Evolutionary conservation across 2,113 vertebrate genomes (phyloP).

Genomic region (Astur gentilis): DNA sequence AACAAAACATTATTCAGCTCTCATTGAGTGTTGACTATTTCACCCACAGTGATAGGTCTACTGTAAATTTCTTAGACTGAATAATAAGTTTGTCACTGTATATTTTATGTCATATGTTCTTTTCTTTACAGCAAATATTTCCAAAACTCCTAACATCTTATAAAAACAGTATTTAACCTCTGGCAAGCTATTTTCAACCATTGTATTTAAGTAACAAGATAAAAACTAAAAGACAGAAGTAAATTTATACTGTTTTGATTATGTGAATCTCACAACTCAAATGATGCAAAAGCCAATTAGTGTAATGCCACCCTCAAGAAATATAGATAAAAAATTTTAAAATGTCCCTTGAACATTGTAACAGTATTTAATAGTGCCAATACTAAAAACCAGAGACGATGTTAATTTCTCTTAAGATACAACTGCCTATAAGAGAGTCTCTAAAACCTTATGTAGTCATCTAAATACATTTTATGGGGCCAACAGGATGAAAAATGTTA

Average conservation of each 20-base stretch:
- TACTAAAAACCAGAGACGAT: not conserved
- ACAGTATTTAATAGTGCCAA: not conserved
- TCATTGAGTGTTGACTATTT: not conserved
- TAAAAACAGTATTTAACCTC: not conserved
- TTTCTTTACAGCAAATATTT: not conserved
- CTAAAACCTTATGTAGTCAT: not conserved
- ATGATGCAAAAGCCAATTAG: not conserved
- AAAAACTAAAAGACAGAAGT: not conserved
- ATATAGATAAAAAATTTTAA: not conserved
- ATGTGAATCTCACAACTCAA: not conserved
- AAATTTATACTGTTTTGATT: not conserved
- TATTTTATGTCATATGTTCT: not conserved
- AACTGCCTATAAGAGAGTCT: not conserved
- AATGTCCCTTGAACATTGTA: not conserved
- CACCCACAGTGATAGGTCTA: not conserved
- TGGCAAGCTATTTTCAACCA: not conserved
- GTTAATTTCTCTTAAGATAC: not conserved
- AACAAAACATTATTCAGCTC: not conserved
- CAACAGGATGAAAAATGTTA: not conserved
- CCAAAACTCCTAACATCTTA: not conserved
- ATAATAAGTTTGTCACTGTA: not conserved
- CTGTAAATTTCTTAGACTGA: not conserved
- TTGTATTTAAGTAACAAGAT: not conserved
- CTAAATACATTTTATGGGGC: not conserved
- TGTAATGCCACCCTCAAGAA: not conserved